Base-by-base conservation (phyloP, 2,113 vertebrate species). In the Tragelaphus buxtoni region DNA sequence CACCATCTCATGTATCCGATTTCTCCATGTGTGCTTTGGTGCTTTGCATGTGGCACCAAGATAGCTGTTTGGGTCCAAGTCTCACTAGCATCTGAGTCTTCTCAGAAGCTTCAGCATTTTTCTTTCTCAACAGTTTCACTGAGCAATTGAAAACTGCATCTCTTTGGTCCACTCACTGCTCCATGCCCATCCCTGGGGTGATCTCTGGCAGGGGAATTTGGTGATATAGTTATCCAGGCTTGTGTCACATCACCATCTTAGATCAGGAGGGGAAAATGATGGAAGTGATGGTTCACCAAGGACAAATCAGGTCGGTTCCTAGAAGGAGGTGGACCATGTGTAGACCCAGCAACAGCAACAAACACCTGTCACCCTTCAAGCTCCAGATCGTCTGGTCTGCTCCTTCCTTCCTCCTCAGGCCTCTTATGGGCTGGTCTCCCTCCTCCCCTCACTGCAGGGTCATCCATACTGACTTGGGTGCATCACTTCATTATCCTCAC, bases 341-440 rank as follows among this genome's bases (percentile, higher is more conserved):
- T 7, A 39, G 8, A 10, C 13, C 35, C 79, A 83, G 61, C 9
- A 22, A 72, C 51, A 4, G 18, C 13, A 16, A 8, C 13, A 4
- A 9, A 26, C 6, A 6, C 35, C 39, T 4, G 0, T 28, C 16
- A 18, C 32, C 28, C 35, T 12, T 83, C 79, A 24, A 45, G 61
- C 11, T 45, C 60, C 20, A 10, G 47, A 17, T 12, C 0, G 1
- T 24, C 13, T 6, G 20, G 35, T 45, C 28, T 32, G 39, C 53
- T 10, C 26, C 51, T 14, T 7, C 53, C 35, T n/a, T 5, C 5
- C 17, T 9, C 12, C 39, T 28, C 32, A 0, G 2, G 11, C 49
- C 51, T 69, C 65, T 5, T 13, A 26, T 1, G 2, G 3, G 24
- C 74, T 35, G 35, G 7, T 7, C 26, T 42, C n/a, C 6, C 45